Percentiles rank a stretch among this genome's conserved stretches.
phyloP scores from a whole-genome alignment of 1,140 invertebrate genomes.

The Drosophila melanica region DNA sequence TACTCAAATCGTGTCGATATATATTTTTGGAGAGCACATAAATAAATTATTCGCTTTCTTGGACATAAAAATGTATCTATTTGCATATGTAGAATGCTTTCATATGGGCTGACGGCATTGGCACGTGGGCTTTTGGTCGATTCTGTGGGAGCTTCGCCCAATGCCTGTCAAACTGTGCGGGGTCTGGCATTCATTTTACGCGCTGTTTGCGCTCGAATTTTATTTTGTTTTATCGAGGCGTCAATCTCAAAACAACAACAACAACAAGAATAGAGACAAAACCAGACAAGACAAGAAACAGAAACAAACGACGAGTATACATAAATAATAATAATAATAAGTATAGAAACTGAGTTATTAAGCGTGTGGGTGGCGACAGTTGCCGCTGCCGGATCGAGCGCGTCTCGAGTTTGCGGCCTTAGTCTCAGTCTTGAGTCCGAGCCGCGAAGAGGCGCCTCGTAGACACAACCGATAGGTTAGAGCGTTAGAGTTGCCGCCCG shows the following conservation, averaged over 20 bases:
- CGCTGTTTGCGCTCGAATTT: conserved; percentile 40
- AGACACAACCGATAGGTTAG: conserved; percentile 14
- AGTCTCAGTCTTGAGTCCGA: conserved; percentile 51
- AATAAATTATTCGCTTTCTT: too few species aligned
- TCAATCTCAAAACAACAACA: conserved; percentile 59
- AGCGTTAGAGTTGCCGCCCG: not conserved
- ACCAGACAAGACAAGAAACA: conserved; percentile 15
- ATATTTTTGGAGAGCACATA: too few species aligned
- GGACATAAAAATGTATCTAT: too few species aligned
- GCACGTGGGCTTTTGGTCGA: conserved; percentile 36
- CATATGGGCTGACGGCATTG: not conserved
- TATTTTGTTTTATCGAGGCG: conserved; percentile 58
- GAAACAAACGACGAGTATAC: not conserved
- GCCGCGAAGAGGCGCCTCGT: conserved; percentile 33
- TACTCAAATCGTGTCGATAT: too few species aligned
- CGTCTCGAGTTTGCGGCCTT: conserved; percentile 9
- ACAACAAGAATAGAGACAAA: conserved; percentile 18
- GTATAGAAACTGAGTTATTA: conserved; percentile 68
- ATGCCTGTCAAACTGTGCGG: conserved; percentile 31
- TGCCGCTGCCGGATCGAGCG: conserved; percentile 33
- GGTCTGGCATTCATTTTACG: conserved; percentile 43
- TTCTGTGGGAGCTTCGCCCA: conserved; percentile 28
- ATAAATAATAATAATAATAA: conserved; percentile 48
- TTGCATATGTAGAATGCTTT: not conserved
- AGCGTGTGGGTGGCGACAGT: conserved; percentile 64